Conservation (phyloP, 2,797 vertebrate genomes). For the Acanthurus lineatus region DNA sequence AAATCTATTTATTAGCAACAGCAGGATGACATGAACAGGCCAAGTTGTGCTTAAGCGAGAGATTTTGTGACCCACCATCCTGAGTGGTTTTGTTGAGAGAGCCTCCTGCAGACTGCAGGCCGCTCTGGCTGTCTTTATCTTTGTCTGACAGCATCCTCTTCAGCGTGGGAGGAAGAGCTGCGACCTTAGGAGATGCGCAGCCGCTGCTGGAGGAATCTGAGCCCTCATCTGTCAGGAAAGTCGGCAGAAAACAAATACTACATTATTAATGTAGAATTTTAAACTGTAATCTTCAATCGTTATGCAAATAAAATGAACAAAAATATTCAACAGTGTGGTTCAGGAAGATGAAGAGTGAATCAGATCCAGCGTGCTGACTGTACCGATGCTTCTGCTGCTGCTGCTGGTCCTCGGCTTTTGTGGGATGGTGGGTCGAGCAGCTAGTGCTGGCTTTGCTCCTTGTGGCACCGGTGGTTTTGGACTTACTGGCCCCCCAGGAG, state of each 20-base stretch:
- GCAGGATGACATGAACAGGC: no score
- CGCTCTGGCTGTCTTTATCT: constrained; percentile 88
- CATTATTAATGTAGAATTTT: background rate
- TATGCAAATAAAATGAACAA: background rate
- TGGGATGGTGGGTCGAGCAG: constrained; percentile 89
- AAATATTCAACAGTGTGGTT: background rate
- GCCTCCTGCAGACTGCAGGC: constrained; percentile 79
- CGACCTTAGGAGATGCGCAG: constrained; percentile 84
- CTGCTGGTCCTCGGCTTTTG: constrained; percentile 89
- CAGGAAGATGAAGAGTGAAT: background rate
- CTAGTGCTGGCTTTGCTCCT: constrained; percentile 88
- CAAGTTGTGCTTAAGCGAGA: background rate
- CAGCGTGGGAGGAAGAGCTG: constrained; percentile 85
- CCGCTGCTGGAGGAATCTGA: constrained; percentile 87
- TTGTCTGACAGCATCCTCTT: constrained; percentile 91
- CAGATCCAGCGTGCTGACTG: background rate
- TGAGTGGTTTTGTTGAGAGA: constrained; percentile 86
- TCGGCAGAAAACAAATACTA: background rate
- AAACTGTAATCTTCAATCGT: no score
- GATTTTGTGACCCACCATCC: constrained; percentile 88
- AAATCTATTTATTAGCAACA: background rate
- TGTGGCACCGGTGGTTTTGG: constrained; percentile 90
- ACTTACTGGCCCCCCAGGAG: constrained; percentile 76
- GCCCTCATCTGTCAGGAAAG: constrained; percentile 86
- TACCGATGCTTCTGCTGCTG: constrained; percentile 84